Conservation (phyloP, 37 sponge, comb jelly and placozoan genomes). For the Cliona cf. orientalis region DNA sequence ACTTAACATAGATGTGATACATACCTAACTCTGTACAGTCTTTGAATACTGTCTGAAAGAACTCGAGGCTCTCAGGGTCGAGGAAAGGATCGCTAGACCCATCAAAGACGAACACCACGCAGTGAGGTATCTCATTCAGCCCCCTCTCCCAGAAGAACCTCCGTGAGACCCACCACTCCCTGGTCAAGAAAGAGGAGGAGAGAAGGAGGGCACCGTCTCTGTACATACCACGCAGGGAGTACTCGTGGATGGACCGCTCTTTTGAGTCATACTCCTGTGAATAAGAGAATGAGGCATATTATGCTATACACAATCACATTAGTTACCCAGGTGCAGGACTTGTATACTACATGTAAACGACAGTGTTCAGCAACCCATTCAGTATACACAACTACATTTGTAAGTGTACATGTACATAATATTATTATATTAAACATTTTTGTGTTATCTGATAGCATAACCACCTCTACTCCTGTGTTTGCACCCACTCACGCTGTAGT, state of each 20-base stretch:
- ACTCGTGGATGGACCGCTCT: slow-evolving; percentile 74
- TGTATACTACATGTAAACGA: too few species aligned
- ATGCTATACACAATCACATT: too few species aligned
- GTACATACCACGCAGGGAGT: slow-evolving; percentile 84
- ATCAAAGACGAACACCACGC: slow-evolving; percentile 96
- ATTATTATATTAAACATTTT: too few species aligned
- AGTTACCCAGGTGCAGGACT: too few species aligned
- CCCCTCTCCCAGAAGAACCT: slow-evolving; percentile 89
- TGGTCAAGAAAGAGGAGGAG: slow-evolving; percentile 46
- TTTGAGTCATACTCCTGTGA: slow-evolving; percentile 65
- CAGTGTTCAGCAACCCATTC: too few species aligned
- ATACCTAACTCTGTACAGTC: slow-evolving; percentile 79
- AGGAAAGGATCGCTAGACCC: slow-evolving; percentile 93
- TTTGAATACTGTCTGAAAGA: slow-evolving; percentile 82
- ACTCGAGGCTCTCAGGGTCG: slow-evolving; percentile 78
- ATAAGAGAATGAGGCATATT: neutral
- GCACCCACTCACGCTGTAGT: too few species aligned
- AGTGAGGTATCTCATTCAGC: slow-evolving; percentile 79
- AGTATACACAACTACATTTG: too few species aligned
- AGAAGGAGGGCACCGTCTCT: slow-evolving; percentile 72
- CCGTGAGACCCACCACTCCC: slow-evolving; percentile 83
- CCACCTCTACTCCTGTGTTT: too few species aligned
- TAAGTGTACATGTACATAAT: too few species aligned
- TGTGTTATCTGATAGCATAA: neutral
- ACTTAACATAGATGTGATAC: neutral